Percentiles rank a stretch among this genome's conserved stretches.
These are phyloP conservation scores for Xenotilapia leptura DNA, from an alignment of 2,113 vertebrate genomes.

Conservation along the genomic window DNA sequence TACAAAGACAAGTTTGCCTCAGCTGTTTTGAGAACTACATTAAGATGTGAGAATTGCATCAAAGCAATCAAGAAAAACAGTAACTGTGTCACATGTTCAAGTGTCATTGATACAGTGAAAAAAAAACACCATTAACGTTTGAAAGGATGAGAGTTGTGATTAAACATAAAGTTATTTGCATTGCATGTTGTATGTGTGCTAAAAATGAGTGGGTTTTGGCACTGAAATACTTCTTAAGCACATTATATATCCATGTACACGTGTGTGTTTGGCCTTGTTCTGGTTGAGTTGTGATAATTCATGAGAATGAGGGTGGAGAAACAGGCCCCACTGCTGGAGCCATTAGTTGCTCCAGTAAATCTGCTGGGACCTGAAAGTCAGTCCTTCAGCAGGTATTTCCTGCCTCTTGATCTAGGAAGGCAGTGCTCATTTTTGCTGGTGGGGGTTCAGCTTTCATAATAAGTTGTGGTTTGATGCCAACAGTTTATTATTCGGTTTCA, in stretches of 20 bases:
- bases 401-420: conserved; percentile 65
- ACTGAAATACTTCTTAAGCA: neutral
- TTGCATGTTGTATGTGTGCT: neutral
- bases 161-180: neutral
- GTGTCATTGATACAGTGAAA: neutral
- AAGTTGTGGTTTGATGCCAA: conserved; percentile 63
- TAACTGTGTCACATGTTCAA: neutral
- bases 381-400: conserved; percentile 66
- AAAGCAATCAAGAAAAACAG: neutral
- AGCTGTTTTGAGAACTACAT: neutral
- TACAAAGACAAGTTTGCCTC: neutral
- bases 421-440: conserved; percentile 47
- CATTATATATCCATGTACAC: neutral
- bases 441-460: conserved; percentile 60
- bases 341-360: conserved; percentile 62
- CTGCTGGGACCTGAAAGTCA: conserved; percentile 41
- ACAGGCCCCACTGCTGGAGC: conserved; percentile 33
- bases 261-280: neutral
- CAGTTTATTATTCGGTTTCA: conserved; percentile 66
- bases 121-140: neutral
- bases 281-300: conserved; percentile 31
- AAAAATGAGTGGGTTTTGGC: neutral
- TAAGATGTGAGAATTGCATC: neutral
- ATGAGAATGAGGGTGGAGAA: conserved; percentile 22
- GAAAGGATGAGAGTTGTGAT: neutral